phyloP scores from a whole-genome alignment of 2,113 vertebrate genomes.

The Cromileptes altivelis region DNA sequence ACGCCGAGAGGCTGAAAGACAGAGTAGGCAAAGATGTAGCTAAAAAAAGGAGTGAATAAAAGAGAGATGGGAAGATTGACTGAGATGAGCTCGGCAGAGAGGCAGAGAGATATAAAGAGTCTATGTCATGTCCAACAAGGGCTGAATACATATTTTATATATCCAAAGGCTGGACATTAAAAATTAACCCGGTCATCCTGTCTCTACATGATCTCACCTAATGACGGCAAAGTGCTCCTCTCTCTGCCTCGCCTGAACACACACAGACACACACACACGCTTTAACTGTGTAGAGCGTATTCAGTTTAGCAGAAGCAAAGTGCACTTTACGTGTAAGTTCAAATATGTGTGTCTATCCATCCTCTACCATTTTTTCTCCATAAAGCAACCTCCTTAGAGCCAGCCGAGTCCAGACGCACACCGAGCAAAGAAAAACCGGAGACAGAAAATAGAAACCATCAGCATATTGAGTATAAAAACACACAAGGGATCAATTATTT shows the following conservation, averaged over 20 bases:
- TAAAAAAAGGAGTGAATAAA: conserved; percentile 44
- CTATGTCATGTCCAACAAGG: conserved; percentile 78
- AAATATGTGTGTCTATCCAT: neutral
- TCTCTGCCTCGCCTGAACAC: conserved; percentile 42
- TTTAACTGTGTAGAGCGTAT: conserved; percentile 30
- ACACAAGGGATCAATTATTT: conserved; percentile 50
- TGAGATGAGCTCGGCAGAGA: conserved; percentile 21
- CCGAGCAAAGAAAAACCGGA: conserved; percentile 9
- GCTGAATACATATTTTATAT: conserved; percentile 78
- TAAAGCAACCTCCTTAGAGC: conserved; percentile 27
- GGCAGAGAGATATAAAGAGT: conserved; percentile 60
- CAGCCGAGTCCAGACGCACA: conserved; percentile 10
- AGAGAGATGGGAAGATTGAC: conserved; percentile 34
- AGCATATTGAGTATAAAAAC: conserved; percentile 34
- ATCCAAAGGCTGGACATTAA: conserved; percentile 77
- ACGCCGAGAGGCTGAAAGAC: conserved; percentile 39
- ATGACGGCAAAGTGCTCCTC: conserved; percentile 76
- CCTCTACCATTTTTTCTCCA: conserved; percentile 1
- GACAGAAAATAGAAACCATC: conserved; percentile 19
- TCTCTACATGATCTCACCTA: conserved; percentile 80
- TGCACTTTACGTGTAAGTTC: conserved; percentile 53
- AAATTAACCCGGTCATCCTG: conserved; percentile 73
- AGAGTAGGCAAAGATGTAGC: conserved; percentile 32
- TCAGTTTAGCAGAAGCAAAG: conserved; percentile 67
- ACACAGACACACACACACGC: conserved; percentile 45